These are phyloP conservation scores for Thomomys bottae DNA, from an alignment of 2,113 vertebrate species.

Conservation along the genomic window DNA sequence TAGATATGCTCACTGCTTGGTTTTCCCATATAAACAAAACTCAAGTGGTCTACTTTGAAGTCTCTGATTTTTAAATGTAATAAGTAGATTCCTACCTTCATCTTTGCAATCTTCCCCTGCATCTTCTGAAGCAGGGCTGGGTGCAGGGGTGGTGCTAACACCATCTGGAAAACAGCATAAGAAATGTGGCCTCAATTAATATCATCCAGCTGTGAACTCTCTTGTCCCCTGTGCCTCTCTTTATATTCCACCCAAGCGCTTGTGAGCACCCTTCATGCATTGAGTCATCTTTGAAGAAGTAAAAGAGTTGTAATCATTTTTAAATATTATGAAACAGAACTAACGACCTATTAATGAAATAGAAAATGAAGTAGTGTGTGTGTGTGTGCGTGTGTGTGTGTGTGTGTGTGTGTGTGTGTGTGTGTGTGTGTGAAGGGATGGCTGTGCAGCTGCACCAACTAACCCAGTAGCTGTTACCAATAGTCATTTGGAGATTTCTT, in stretches of 20 bases:
- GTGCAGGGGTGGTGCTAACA: constrained; percentile 43
- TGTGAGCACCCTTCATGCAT: rapidly evolving
- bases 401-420: no score
- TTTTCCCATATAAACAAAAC: constrained; percentile 16
- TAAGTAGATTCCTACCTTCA: constrained; percentile 81
- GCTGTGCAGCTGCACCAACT: not conserved
- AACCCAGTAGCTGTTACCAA: not conserved
- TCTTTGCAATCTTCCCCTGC: constrained; percentile 71
- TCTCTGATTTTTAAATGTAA: constrained; percentile 40
- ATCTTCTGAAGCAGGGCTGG: constrained; percentile 72
- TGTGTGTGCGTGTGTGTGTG: no score
- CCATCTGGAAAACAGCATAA: constrained; percentile 80
- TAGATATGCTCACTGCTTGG: not conserved
- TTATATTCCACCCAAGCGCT: not conserved
- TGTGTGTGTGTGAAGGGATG: no score
- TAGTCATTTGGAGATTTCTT: not conserved
- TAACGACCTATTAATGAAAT: not conserved
- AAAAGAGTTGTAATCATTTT: not conserved
- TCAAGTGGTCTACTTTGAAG: not conserved
- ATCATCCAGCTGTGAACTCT: not conserved
- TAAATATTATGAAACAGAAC: constrained; percentile 13
- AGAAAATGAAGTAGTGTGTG: not conserved
- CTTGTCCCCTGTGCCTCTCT: not conserved
- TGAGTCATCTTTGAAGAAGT: not conserved
- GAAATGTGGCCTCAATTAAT: constrained; percentile 32